Evolutionary conservation across 2,113 vertebrate genomes (phyloP), one percentile per base, ranked within the genome.

Genomic region (Sinocyclocheilus maitianheensis): DNA sequence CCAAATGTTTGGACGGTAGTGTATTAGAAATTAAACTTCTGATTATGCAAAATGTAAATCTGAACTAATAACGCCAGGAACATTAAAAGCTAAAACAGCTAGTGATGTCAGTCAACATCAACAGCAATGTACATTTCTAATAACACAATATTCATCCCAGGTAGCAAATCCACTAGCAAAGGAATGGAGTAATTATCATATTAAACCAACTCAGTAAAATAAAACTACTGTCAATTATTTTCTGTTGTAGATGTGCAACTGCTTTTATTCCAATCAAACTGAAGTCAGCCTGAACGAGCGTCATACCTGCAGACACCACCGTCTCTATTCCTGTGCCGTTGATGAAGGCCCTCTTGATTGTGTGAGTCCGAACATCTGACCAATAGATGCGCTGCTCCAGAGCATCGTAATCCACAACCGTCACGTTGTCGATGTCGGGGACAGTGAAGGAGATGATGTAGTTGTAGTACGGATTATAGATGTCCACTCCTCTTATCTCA

Each of bases 371-470:
- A 51, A 99, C 97, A 0, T 99, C 98, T 0, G 98, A 99, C 98
- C 98, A 99, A 92, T 99, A 99, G 86, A 99, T 97, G 0, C 97
- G 96, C 85, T 97, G 96, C 93, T 99, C 98, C 1, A 95, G 34
- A 1, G 97, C 97, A 0, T 99, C 97, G 0, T 97, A 99, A 92
- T 99, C 98, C 90, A 99, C 96, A 85, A 97, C 98, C 0, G 98
- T 99, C 89, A 99, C 98, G 0, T 99, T 99, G 91, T 99, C 98
- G 0, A 99, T 99, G 90, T 99, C 98, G 0, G 98, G 98, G 89
- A 99, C 97, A 0, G 98, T 99, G 95, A 99, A 99, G 89, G 98
- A 99, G 94, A 99, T 99, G 92, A 99, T 99, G 91, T 98, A 98
- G 93, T 99, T 99, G 94, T 98, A 99, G 92, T 99, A 98, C 0